Conservation (phyloP, 2,888 invertebrate species). For the Listrodromus nycthemerus region DNA sequence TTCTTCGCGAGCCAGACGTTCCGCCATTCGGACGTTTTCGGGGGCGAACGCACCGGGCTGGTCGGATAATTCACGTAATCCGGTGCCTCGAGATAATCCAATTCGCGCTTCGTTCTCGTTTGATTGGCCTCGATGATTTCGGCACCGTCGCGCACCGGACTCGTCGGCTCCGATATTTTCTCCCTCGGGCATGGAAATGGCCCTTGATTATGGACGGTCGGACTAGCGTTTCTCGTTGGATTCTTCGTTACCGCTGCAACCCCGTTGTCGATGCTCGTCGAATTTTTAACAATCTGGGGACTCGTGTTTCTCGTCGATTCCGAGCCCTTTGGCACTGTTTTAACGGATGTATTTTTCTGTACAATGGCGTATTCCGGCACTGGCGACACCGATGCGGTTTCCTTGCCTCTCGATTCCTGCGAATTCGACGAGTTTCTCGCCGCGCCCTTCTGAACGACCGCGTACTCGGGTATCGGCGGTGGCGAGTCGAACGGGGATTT, state of each 20-base stretch:
- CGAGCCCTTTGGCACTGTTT: conserved; percentile 59
- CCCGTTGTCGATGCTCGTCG: conserved; percentile 57
- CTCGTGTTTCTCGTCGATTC: conserved; percentile 49
- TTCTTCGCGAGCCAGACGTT: conserved; percentile 82
- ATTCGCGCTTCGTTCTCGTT: conserved; percentile 65
- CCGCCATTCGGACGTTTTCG: conserved; percentile 82
- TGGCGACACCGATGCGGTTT: conserved; percentile 49
- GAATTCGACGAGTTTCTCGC: not conserved
- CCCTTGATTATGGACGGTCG: conserved; percentile 59
- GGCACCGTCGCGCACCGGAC: conserved; percentile 70
- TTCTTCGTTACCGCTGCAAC: conserved; percentile 47
- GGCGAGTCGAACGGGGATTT: conserved; percentile 75
- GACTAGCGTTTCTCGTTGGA: conserved; percentile 73
- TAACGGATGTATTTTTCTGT: conserved; percentile 75
- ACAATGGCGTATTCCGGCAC: conserved; percentile 82
- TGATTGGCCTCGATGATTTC: conserved; percentile 69
- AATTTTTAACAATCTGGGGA: conserved; percentile 45
- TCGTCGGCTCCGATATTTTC: conserved; percentile 39
- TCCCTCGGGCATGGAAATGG: conserved; percentile 46
- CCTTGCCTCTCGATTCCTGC: conserved; percentile 34
- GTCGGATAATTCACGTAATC: conserved; percentile 74
- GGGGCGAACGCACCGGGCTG: conserved; percentile 75
- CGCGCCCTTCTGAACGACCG: conserved; percentile 78
- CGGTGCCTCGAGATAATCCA: conserved; percentile 74
- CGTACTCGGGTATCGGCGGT: conserved; percentile 79